Base-by-base conservation (phyloP, 2,113 vertebrate genomes). In the Haemorhous mexicanus region DNA sequence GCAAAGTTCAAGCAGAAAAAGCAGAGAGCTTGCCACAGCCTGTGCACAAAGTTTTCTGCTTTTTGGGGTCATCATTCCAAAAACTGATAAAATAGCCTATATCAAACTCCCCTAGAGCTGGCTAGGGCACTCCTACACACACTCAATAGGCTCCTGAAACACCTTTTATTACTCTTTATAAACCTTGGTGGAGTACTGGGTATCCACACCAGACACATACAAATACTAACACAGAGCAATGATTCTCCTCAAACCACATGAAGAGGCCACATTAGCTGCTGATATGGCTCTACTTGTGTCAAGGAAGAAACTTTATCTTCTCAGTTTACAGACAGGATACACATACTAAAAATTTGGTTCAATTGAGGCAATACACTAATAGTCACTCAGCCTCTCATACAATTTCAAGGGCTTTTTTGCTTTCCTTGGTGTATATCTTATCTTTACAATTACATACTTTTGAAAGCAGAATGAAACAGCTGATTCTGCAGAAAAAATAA, bases 61-160 rank as follows among this genome's bases (percentile, higher is more conserved):
- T 53, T 62, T 50, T n/a, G 39, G 26, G 62, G 37, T 12, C 11
- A 62, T 15, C 46, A 50, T 17, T 16, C 17, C 2, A 1, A 0
- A 16, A 37, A 46, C 10, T 13, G 50, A 30, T 21, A 21, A 17
- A 69, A 33, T 0, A 55, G 24, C 18, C 37, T 1, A 1, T 0
- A 5, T 3, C 23, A 66, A 47, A 49, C 33, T 9, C n/a, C 53
- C 10, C 16, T 5, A 7, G 24, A 28, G 28, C 30, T 16, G 62
- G 13, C 27, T 9, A 14, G 15, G 50, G 69, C 56, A 16, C 7
- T 47, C 39, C 28, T 4, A 3, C 0, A 10, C 33, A 27, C 20
- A 6, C 1, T 3, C 26, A 18, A 0, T 0, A 32, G 52, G 50
- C 43, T 80, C 47, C 47, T 2, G 7, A 21, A 41, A 20, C 3